Evolutionary conservation across 30 jellyfish, hydroid and myxozoan genomes (phyloP), one percentile per base, ranked within the genome.

Genomic region (Aurelia coerulea): DNA sequence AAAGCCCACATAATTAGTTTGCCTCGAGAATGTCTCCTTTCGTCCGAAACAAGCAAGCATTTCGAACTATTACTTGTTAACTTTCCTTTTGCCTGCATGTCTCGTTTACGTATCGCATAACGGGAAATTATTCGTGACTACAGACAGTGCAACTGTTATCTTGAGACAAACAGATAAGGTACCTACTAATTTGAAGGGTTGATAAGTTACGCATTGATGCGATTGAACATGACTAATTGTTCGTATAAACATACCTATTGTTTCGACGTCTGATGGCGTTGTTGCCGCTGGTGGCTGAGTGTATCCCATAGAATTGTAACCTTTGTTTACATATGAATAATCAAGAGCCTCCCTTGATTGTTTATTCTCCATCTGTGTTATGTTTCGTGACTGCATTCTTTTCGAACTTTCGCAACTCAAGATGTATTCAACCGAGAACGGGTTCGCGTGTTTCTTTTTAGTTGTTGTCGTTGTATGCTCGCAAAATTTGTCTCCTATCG

Each of bases 361-460:
- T 52, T 85, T 85, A 56, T 59, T 65, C 17, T 71, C 85, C 69
- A 37, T 73, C 29, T 42, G 87, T 58, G 80, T 59, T 5, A 41
- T 59, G 42, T 17, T 84, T 42, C 78, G 80, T 60, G 92, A 12
- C 74, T 64, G 74, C 52, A 75, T 18, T 51, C 74, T 73, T 65
- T 84, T 84, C 17, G 92, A 71, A 76, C 87, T 84, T 6, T 74
- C 92, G 51, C 92, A 74, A 18, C 92, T 74, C 41, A 84, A 70
- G 14, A 84, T 71, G 80, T 71, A 84, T 51, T 84, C 92, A 46
- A 84, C 92, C 2, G 92, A 84, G 85, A 84, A 84, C 58, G 92
- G 92, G 81, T 84, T 73, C 2, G 92, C 92, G 87, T 84, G 86
- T 71, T 84, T 84, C 79, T 73, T 74, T 65, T 84, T 46, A 46